These are phyloP conservation scores for Otolemur crassicaudatus DNA, from an alignment of 2,797 vertebrate species.

Conservation along the genomic window DNA sequence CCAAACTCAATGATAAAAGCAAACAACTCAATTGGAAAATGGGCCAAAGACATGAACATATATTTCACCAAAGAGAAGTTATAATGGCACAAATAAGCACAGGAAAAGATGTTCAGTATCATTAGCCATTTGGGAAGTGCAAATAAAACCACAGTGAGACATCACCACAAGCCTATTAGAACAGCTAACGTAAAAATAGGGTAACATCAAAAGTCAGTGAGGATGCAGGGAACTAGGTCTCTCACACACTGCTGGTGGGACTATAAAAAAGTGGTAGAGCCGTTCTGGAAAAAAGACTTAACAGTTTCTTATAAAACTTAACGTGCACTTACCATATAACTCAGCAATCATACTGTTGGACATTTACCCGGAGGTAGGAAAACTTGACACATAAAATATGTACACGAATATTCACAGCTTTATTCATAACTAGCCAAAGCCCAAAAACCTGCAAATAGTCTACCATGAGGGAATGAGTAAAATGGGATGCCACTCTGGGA, in stretches of 20 bases:
- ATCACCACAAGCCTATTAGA: neutral
- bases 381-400: neutral
- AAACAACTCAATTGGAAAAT: neutral
- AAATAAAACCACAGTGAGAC: neutral
- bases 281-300: neutral
- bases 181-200: neutral
- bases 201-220: neutral
- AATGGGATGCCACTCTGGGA: neutral
- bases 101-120: neutral
- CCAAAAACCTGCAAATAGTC: neutral
- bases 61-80: slow-evolving; percentile 1
- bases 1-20: slow-evolving; percentile 8
- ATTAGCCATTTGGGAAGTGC: neutral
- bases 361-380: neutral
- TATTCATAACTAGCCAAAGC: neutral
- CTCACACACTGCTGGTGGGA: neutral
- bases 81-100: neutral
- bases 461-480: neutral
- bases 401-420: neutral
- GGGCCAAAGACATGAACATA: neutral
- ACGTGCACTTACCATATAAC: neutral
- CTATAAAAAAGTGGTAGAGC: neutral
- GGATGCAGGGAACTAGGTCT: neutral
- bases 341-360: neutral
- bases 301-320: neutral